A percentile compares a stretch with the other conserved stretches of the same genome.
phyloP scores from a whole-genome alignment of 2,113 vertebrate genomes.

The Hippocampus zosterae region DNA sequence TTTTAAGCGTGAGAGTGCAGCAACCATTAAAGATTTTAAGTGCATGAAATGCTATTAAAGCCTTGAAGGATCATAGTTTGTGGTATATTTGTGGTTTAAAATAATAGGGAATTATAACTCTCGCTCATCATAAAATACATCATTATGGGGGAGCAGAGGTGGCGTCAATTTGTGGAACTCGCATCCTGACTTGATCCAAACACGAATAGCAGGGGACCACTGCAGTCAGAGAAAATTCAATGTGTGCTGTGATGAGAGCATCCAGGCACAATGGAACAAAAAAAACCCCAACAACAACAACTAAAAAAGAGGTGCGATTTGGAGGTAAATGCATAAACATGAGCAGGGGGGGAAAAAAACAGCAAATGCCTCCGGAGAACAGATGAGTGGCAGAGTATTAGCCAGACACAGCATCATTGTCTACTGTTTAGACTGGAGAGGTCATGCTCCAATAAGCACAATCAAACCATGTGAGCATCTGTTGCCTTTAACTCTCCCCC shows the following conservation, averaged over 20 bases:
- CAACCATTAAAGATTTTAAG: no score
- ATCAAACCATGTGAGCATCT: constrained; percentile 56
- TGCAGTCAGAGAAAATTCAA: not conserved
- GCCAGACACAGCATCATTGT: constrained; percentile 46
- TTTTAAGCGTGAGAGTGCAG: no score
- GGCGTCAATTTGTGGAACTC: no score
- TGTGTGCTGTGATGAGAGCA: constrained; percentile 11
- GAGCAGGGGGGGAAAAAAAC: constrained; percentile 8
- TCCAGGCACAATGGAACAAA: not conserved
- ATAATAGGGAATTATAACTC: no score
- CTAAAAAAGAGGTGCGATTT: constrained; percentile 27
- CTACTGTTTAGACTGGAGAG: constrained; percentile 25
- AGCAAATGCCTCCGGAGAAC: constrained; percentile 46
- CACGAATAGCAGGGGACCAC: no score
- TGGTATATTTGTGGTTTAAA: no score
- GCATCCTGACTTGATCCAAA: no score
- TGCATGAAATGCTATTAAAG: no score
- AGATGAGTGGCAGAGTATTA: constrained; percentile 51
- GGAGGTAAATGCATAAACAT: constrained; percentile 28
- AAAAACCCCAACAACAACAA: not conserved
- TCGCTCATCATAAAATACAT: no score
- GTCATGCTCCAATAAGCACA: constrained; percentile 60
- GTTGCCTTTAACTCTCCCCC: constrained; percentile 47
- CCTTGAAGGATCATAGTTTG: no score
- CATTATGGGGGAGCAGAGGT: no score